Percentiles rank a stretch among this genome's conserved stretches.
phyloP scores from a whole-genome alignment of 1,140 invertebrate species.

The Calosoma granatense region DNA sequence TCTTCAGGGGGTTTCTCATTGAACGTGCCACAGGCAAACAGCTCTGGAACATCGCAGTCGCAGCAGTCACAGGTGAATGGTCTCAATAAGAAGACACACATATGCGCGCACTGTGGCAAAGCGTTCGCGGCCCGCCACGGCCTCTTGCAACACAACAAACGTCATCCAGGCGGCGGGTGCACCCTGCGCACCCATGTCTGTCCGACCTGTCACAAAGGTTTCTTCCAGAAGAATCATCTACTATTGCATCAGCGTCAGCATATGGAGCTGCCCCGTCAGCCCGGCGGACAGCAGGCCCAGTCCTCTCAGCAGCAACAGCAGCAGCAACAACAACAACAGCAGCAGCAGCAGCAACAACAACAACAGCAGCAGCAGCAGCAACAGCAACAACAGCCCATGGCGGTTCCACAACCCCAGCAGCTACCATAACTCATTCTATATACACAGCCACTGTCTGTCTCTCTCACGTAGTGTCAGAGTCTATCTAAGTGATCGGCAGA shows the following conservation, averaged over 20 bases:
- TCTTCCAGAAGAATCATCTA: conserved; percentile 77
- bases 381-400: conserved; percentile 20
- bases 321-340: conserved; percentile 27
- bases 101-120: conserved; percentile 73
- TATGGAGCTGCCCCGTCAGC: conserved; percentile 55
- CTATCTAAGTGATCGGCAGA: conserved; percentile 1
- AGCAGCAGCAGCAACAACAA: background rate
- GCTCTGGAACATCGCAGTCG: conserved; percentile 13
- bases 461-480: conserved; percentile 6
- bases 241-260: conserved; percentile 71
- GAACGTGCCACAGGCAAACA: conserved; percentile 23
- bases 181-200: conserved; percentile 71
- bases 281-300: conserved; percentile 26
- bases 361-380: conserved; percentile 13
- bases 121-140: conserved; percentile 76
- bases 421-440: background rate
- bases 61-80: conserved; percentile 27
- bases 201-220: conserved; percentile 74
- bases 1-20: conserved; percentile 16
- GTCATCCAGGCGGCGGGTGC: conserved; percentile 69
- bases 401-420: background rate
- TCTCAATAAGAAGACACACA: conserved; percentile 61
- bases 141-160: conserved; percentile 59
- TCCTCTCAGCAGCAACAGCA: conserved; percentile 29
- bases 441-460: background rate